phyloP scores from a whole-genome alignment of 2,113 vertebrate genomes.

The Sceloporus undulatus region DNA sequence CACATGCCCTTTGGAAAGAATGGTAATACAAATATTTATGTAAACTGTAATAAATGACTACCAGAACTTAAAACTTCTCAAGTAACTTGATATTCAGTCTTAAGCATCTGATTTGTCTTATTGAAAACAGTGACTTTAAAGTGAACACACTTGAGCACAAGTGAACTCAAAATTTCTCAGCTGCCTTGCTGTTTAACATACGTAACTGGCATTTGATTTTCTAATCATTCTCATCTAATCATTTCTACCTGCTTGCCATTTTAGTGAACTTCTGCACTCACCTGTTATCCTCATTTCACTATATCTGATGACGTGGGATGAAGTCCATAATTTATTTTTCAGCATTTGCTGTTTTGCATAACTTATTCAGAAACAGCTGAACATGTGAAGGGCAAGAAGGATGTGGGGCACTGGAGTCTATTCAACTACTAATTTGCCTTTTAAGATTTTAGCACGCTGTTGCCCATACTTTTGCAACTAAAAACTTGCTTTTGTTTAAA shows the following conservation, averaged over 20 bases:
- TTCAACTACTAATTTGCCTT: not conserved
- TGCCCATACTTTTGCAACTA: not conserved
- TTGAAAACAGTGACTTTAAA: conserved; percentile 1
- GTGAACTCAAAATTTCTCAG: not conserved
- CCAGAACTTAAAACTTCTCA: not conserved
- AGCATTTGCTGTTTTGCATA: not conserved
- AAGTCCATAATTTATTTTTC: not conserved
- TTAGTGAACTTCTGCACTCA: conserved; percentile 32
- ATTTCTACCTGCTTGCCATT: conserved; percentile 16
- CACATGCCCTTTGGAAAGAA: no score
- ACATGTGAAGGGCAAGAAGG: not conserved
- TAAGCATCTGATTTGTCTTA: not conserved
- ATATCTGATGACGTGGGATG: not conserved
- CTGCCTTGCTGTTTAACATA: conserved; percentile 4
- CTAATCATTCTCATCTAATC: conserved; percentile 22
- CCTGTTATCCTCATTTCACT: conserved; percentile 11
- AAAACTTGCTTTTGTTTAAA: not conserved
- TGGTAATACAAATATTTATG: not conserved
- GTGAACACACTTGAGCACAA: not conserved
- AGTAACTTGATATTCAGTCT: not conserved
- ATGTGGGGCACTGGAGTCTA: not conserved
- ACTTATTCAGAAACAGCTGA: not conserved
- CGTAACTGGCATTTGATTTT: not conserved
- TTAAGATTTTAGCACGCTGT: not conserved
- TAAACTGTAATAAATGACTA: not conserved